Evolutionary conservation across 2,113 vertebrate genomes (phyloP), one percentile per base, ranked within the genome.

Genomic region (Grammomys surdaster): DNA sequence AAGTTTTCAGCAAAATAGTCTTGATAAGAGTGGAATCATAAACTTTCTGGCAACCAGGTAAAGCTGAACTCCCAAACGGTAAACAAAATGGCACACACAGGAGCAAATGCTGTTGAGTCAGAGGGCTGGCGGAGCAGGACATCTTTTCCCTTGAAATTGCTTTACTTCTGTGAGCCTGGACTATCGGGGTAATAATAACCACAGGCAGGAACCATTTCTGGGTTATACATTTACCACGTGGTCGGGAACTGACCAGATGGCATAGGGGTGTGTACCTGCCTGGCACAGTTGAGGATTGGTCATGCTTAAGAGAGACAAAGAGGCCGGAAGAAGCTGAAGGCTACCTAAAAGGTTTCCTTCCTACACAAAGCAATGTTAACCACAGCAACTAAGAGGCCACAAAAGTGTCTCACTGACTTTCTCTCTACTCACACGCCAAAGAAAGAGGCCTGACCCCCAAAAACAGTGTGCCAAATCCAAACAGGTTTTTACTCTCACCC

Each of bases 71-170:
- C 67, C 40, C 56, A 80, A 24, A 85, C 51, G 20, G 58, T 76
- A 72, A 65, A 60, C 31, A 78, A 93, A 93, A 95, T 43, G 28
- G 76, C 40, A n/a, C 43, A 93, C 56, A 33, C 43, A 70, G 20
- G 24, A 63, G 72, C 76, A 90, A 95, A 77, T 33, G 46, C 12
- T 88, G 43, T 76, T 60, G 31, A 56, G 60, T 67, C 89, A 92
- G 36, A 82, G 28, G 63, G 33, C 2, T 67, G 31, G 46, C 26
- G 14, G 43, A 43, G 51, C 14, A 46, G 48, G 70, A 46, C 1
- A 88, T 8, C 46, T 93, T 58, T 86, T 78, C 73, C 73, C 43
- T 81, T 91, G 88, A 88, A 93, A 93, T 94, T 69, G 48, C 58
- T 86, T 91, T 87, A 87, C 63, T 69, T 56, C 54, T 85, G n/a